Percentiles rank a stretch among this genome's conserved stretches.
phyloP scores from a whole-genome alignment of 1,140 invertebrate genomes.

The Luehdorfia chinensis region DNA sequence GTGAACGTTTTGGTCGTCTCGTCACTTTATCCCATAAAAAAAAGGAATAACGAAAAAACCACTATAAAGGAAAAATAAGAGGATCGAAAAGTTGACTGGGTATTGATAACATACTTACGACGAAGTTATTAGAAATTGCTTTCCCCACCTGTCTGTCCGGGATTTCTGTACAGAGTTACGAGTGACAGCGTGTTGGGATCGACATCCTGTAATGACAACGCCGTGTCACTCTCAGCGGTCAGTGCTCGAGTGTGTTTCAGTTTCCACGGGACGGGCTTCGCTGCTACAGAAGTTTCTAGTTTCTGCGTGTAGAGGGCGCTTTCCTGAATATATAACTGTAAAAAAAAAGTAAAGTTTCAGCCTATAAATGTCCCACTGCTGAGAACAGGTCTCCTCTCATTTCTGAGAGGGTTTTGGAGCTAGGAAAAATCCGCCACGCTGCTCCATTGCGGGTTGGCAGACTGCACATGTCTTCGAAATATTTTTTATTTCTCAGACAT shows the following conservation, averaged over 20 bases:
- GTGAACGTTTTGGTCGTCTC: no score
- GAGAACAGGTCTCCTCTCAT: no score
- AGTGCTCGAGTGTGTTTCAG: constrained; percentile 83
- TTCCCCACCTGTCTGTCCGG: constrained; percentile 34
- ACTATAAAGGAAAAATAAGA: no score
- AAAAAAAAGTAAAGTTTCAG: constrained; percentile 28
- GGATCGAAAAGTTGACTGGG: no score
- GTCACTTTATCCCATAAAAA: neutral
- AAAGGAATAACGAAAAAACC: neutral
- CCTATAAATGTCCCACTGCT: neutral
- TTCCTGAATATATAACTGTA: constrained; percentile 87
- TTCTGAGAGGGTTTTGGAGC: no score
- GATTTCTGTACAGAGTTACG: constrained; percentile 46
- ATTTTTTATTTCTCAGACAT: no score
- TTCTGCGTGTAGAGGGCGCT: constrained; percentile 67
- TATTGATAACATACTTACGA: no score
- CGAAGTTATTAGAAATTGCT: neutral
- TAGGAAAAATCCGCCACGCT: no score
- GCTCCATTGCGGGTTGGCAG: no score
- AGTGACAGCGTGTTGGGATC: constrained; percentile 44
- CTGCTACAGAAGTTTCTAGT: constrained; percentile 41
- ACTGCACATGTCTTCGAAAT: no score
- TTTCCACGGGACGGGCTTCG: constrained; percentile 82
- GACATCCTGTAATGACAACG: constrained; percentile 34
- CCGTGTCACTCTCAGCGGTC: constrained; percentile 45